Evolutionary conservation across 2,888 invertebrate species (phyloP), one percentile per base, ranked within the genome.

Genomic region (Deroplatys truncata): DNA sequence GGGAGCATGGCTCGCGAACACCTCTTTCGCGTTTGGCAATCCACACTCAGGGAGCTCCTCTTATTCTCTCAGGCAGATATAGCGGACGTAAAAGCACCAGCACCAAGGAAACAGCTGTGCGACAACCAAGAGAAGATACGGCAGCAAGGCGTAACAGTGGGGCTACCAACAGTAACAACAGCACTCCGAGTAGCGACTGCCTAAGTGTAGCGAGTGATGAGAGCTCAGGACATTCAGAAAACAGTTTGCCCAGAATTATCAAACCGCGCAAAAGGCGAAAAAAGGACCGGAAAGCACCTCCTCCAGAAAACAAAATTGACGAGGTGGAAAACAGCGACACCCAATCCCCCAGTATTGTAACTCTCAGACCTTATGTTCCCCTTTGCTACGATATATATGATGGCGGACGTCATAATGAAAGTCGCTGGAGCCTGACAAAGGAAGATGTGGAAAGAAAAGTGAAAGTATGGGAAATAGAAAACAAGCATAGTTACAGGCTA

Each of bases 261-360:
- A 98, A 98, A 93, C 98, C 98, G 10, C 94, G 98, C 88, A 98
- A 98, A 93, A 95, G 98, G 88, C 96, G 98, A 93, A 98, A 98
- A 96, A 98, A 98, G 94, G 98, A 98, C 93, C 95, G 97, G 91
- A 97, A 97, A 93, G 97, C 97, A 82, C 96, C 97, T 82, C 96
- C 97, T 82, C 94, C 95, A 91, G 89, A 91, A 89, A 31, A 91
- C 90, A 82, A 91, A 9, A 49, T 90, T 28, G 86, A 91, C 28
- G 90, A 90, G 83, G 20, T 83, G 10, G n/a, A 87, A 43, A 87
- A 16, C 87, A 49, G 94, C 94, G 49, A 94, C 94, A 90, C 94
- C 93, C 89, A 90, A 43, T 82, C 85, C 28, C 49, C 90, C 86
- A 92, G 91, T 90, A 92, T 93, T 88, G 93, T 93, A 88, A 93